Base-by-base conservation (phyloP, 2,797 vertebrate species). In the Molossus alvarezi region DNA sequence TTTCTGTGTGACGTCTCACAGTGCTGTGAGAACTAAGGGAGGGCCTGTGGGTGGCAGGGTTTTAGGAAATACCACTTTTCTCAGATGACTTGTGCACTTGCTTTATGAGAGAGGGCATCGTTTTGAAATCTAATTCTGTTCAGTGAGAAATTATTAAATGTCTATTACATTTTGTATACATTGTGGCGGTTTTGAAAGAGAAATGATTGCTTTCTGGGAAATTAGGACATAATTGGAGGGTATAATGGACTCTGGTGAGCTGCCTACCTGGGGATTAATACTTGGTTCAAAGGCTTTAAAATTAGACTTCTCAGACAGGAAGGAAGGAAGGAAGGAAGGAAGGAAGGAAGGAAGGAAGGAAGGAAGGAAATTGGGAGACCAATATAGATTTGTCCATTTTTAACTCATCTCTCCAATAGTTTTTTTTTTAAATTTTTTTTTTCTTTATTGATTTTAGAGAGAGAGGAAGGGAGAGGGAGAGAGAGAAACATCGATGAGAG, bases 141-240 rank as follows among this genome's bases (percentile, higher is more conserved):
- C 62, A 18, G 18, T 33, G 23, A 96, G 51, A 65, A 90, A 88
- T 69, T 79, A 73, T 23, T 83, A 81, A 72, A 58, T 76, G 53
- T 65, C 48, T 88, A 33, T 76, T 86, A 33, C 33, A 80, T 72
- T 86, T 79, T 12, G 20, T 60, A 71, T 21, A 73, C 29, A 72
- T 57, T 57, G 33, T 67, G 71, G 20, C 80, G 21, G 5, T 65
- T 96, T 90, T n/a, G n/a, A 84, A 93, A 75, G 41, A 69, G 18
- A 95, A 81, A 69, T 37, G 13, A 71, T 53, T 71, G 15, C 14
- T 94, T 87, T 67, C n/a, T 96, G 71, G 65, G 65, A 89, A 77
- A 89, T 53, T 53, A 41, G 48, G 69, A 91, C 75, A 55, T 81
- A 69, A 67, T 57, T 73, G 71, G n/a, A 87, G 57, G n/a, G 25